A percentile compares a stretch with the other conserved stretches of the same genome.
Conservation (phyloP, 2,888 invertebrate genomes). For the Hyles lineata region DNA sequence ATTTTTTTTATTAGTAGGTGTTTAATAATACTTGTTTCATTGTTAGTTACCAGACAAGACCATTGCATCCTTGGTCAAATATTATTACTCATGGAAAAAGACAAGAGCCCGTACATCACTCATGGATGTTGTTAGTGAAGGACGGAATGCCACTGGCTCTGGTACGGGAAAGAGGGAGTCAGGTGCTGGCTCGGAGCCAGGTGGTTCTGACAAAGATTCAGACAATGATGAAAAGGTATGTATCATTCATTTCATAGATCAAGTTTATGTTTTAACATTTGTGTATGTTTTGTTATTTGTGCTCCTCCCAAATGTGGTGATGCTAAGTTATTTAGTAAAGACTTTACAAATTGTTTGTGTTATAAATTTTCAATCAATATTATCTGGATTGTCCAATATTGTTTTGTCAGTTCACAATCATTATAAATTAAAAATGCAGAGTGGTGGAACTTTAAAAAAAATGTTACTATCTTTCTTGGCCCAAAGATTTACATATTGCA, state of each 20-base stretch:
- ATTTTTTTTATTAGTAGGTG: not conserved
- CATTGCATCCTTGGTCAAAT: slow-evolving; percentile 97
- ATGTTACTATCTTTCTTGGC: slow-evolving; percentile 28
- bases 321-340: slow-evolving; percentile 36
- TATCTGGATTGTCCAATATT: slow-evolving; percentile 82
- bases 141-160: slow-evolving; percentile 88
- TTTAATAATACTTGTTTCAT: slow-evolving; percentile 35
- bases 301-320: slow-evolving; percentile 18
- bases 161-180: slow-evolving; percentile 88
- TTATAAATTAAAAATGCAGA: slow-evolving; percentile 76
- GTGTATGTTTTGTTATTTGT: slow-evolving; percentile 21
- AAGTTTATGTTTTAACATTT: slow-evolving; percentile 26
- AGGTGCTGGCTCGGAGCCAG: slow-evolving; percentile 91
- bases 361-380: slow-evolving; percentile 46
- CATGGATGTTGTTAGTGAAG: slow-evolving; percentile 94
- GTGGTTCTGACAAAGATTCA: slow-evolving; percentile 93
- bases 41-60: slow-evolving; percentile 97
- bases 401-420: slow-evolving; percentile 42
- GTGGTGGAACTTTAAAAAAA: slow-evolving; percentile 51
- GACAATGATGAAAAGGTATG: slow-evolving; percentile 96
- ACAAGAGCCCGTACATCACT: slow-evolving; percentile 95
- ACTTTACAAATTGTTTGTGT: slow-evolving; percentile 31
- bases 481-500: slow-evolving; percentile 30
- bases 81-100: slow-evolving; percentile 99
- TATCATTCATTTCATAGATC: slow-evolving; percentile 36